Conservation (phyloP, 2,113 vertebrate species). For the Elachura formosa region DNA sequence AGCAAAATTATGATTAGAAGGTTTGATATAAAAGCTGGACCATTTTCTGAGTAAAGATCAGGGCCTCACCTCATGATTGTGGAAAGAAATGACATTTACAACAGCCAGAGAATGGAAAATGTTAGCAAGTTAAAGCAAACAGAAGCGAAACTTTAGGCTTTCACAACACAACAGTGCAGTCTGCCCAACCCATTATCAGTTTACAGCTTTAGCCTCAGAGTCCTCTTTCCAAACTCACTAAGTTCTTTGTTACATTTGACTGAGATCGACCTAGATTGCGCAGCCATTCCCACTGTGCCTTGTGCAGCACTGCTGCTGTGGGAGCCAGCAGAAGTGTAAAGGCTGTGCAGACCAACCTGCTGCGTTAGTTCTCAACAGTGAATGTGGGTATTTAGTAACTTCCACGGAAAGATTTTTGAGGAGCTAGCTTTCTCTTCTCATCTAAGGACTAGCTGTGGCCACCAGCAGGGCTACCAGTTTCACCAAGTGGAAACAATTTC, state of each 20-base stretch:
- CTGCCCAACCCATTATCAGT: constrained; percentile 30
- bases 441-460: background rate
- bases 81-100: constrained; percentile 58
- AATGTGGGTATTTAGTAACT: background rate
- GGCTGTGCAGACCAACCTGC: background rate
- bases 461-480: background rate
- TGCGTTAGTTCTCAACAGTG: background rate
- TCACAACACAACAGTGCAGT: constrained; percentile 24
- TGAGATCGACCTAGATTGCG: background rate
- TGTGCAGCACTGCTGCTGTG: rapidly evolving
- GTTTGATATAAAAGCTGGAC: background rate
- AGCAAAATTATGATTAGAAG: background rate
- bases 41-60: constrained; percentile 36
- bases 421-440: background rate
- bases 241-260: constrained; percentile 34
- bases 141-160: constrained; percentile 6
- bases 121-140: constrained; percentile 47
- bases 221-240: background rate
- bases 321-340: background rate
- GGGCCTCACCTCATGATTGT: background rate
- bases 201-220: constrained; percentile 29
- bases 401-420: background rate
- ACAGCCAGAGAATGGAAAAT: constrained; percentile 46
- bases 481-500: background rate
- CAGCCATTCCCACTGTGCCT: background rate